A percentile compares a stretch with the other conserved stretches of the same genome.
phyloP scores from a whole-genome alignment of 2,113 vertebrate species.

The Saguinus imperator region DNA sequence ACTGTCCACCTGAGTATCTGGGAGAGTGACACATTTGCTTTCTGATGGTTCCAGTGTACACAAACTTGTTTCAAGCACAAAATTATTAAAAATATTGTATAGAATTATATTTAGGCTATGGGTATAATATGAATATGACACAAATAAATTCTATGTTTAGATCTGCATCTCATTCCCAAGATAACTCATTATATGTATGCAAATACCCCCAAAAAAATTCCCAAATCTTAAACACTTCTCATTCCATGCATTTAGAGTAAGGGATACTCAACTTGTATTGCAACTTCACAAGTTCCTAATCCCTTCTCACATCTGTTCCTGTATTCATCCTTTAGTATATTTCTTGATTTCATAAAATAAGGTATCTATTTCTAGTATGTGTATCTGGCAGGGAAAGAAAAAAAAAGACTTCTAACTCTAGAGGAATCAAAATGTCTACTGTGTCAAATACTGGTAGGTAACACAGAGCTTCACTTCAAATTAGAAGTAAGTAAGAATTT shows the following conservation, averaged over 20 bases:
- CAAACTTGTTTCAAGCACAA: background rate
- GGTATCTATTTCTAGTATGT: background rate
- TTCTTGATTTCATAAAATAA: background rate
- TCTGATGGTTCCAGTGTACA: background rate
- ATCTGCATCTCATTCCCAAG: background rate
- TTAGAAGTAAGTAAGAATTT: constrained; percentile 63
- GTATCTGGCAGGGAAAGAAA: background rate
- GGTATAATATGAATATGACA: background rate
- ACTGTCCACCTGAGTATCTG: no score
- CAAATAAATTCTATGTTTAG: background rate
- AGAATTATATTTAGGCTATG: background rate
- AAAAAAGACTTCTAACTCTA: background rate
- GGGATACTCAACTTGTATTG: background rate
- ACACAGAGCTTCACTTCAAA: constrained; percentile 23
- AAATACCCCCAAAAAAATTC: background rate
- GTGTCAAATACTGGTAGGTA: background rate
- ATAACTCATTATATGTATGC: background rate
- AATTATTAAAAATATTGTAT: background rate
- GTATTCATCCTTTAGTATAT: background rate
- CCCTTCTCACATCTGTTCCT: background rate
- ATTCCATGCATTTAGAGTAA: background rate
- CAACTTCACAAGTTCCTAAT: background rate
- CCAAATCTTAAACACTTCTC: background rate
- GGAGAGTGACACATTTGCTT: no score
- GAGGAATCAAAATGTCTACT: background rate